These are phyloP conservation scores for Taeniopygia guttata DNA, from an alignment of 2,797 vertebrate species.

Conservation along the genomic window DNA sequence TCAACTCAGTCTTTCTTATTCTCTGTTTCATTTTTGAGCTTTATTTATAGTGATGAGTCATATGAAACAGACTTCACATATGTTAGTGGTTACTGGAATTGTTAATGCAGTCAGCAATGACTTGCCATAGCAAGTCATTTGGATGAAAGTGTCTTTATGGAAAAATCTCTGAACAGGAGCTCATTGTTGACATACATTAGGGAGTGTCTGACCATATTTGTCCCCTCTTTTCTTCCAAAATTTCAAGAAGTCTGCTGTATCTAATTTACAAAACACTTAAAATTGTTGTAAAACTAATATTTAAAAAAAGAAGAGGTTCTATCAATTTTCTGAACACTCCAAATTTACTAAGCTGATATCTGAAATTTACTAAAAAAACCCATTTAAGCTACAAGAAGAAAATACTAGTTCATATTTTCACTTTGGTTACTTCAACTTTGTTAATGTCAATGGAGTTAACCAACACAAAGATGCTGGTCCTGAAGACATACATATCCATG, in stretches of 20 bases:
- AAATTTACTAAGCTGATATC: neutral
- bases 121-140: neutral
- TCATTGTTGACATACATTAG: neutral
- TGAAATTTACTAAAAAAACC: neutral
- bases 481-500: neutral
- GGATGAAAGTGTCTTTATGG: neutral
- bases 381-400: neutral
- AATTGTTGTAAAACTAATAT: neutral
- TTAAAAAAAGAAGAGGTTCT: rapidly evolving
- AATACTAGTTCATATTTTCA: neutral
- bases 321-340: neutral
- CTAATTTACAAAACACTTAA: neutral
- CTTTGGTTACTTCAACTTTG: neutral
- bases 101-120: neutral
- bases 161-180: neutral
- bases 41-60: conserved; percentile 29
- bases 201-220: neutral
- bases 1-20: neutral
- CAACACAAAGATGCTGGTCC: neutral
- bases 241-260: neutral
- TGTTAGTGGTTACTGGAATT: conserved; percentile 5
- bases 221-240: neutral
- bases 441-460: neutral
- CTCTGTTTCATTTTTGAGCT: conserved; percentile 3
- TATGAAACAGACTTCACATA: neutral